Evolutionary conservation across 2,888 invertebrate genomes (phyloP), one percentile per base, ranked within the genome.

Genomic region (Cephus rjabovi): DNA sequence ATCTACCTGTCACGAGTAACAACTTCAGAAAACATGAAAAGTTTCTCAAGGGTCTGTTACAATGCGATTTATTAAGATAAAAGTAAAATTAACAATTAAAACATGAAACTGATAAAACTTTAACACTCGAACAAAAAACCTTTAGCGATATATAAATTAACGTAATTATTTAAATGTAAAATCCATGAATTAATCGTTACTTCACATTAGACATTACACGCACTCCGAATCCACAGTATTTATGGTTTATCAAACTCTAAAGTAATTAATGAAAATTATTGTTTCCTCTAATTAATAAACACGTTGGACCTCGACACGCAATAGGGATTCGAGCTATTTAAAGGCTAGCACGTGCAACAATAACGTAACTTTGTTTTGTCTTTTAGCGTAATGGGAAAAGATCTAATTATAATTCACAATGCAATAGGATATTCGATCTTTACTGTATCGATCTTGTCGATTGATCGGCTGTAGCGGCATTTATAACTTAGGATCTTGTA

Each of bases 161-260:
- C 81, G 3, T 35, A 37, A 76, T 85, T 85, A 82, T 81, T 86
- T 83, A 82, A 83, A 83, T 81, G 81, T 82, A 84, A 85, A 77
- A 82, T 83, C 31, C 9, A 23, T 31, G 1, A 56, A 23, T 11
- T 3, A 23, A 71, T 71, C 71, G 6, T 77, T 73, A 76, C 77
- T 78, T 81, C 76, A 79, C 74, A 77, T 79, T 83, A 79, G 81
- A 83, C 81, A 75, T 80, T 84, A 81, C 81, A 81, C 83, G 83
- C 78, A 81, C 80, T 83, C 81, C 84, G 79, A 84, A 82, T 80
- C 77, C 81, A 81, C 84, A 84, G 83, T 86, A 87, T 88, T 88
- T 85, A 81, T 85, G 79, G 84, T 83, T 81, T 82, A 9, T 82
- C 79, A 31, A 71, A 12, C 15, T 34, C 12, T 12, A 3, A 71